These are phyloP conservation scores for Ailurus styani DNA, from an alignment of 2,113 vertebrate genomes.

Conservation along the genomic window DNA sequence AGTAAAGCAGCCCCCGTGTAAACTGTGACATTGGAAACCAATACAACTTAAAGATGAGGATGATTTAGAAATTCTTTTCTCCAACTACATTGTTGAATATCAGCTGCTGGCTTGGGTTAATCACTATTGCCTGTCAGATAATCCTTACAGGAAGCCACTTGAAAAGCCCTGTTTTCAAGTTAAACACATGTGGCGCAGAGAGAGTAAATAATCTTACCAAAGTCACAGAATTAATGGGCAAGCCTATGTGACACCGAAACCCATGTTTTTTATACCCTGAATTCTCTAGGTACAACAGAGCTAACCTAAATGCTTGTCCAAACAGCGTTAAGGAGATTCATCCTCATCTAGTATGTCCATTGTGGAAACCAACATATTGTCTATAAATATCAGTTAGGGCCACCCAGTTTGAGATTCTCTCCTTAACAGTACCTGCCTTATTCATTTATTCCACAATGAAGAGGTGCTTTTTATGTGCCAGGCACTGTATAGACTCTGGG, in stretches of 20 bases:
- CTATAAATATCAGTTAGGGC: background rate
- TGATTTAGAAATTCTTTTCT: background rate
- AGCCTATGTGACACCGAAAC: background rate
- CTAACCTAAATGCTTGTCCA: background rate
- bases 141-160: background rate
- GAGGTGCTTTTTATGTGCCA: background rate
- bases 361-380: background rate
- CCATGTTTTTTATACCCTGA: background rate
- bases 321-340: background rate
- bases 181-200: background rate
- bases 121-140: background rate
- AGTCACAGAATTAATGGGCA: background rate
- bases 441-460: background rate
- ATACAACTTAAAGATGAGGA: background rate
- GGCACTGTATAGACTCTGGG: background rate
- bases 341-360: rapidly evolving
- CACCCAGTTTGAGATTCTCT: background rate
- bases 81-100: background rate
- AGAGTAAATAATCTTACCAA: background rate
- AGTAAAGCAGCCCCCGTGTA: background rate
- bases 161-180: background rate
- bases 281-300: too few relatives aligned
- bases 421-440: background rate
- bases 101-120: background rate
- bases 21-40: background rate